Conservation (phyloP, 1,140 invertebrate genomes). For the Platorchestia sp. region DNA sequence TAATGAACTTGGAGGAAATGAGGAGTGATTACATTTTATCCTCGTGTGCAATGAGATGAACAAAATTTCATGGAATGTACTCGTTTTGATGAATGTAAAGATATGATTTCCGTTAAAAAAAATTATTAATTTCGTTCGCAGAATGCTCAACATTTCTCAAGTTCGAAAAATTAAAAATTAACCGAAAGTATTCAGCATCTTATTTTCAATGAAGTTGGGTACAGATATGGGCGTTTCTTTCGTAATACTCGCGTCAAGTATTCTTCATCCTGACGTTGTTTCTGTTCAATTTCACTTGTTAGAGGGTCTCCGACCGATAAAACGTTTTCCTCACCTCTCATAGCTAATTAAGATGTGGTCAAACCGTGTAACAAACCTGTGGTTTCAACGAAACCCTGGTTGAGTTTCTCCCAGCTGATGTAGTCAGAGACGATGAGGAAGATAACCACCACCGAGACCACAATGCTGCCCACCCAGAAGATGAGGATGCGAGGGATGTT, state of each 20-base stretch:
- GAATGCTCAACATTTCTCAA: too few species aligned
- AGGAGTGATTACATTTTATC: too few species aligned
- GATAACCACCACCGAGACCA: conserved; percentile 73
- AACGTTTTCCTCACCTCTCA: background rate
- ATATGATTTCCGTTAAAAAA: too few species aligned
- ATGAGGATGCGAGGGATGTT: conserved; percentile 73
- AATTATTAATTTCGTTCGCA: too few species aligned
- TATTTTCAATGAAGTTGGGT: too few species aligned
- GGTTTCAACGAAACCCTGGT: conserved; percentile 74
- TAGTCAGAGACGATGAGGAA: conserved; percentile 74
- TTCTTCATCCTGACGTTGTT: background rate
- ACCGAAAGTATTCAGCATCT: too few species aligned
- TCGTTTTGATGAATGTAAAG: too few species aligned
- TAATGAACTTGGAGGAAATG: too few species aligned
- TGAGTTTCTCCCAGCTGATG: conserved; percentile 75
- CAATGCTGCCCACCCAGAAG: conserved; percentile 73
- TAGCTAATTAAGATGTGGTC: conserved; percentile 23
- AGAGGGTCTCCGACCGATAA: background rate
- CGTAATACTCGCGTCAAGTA: background rate
- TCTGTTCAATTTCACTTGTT: background rate
- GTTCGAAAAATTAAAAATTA: too few species aligned
- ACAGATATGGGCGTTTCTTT: background rate
- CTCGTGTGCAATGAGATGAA: too few species aligned
- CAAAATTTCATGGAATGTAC: too few species aligned
- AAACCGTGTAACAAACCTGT: conserved; percentile 69